phyloP scores from a whole-genome alignment of 2,113 vertebrate species.

The Gobio gobio region DNA sequence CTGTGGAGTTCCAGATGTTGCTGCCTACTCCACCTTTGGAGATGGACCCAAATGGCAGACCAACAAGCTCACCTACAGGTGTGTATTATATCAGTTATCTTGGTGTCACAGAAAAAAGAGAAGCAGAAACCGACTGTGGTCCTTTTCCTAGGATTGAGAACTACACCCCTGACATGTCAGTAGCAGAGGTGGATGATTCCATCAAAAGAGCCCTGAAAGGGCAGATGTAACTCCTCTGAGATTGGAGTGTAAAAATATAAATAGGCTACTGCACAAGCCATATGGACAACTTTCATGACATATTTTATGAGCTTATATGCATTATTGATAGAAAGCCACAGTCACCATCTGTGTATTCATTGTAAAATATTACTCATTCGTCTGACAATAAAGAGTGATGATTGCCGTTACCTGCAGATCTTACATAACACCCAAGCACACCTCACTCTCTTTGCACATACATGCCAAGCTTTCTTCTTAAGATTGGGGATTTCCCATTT shows the following conservation, averaged over 20 bases:
- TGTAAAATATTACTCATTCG: background rate
- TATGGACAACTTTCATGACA: background rate
- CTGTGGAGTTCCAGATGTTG: constrained; percentile 71
- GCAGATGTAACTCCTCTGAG: too few species aligned
- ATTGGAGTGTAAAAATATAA: too few species aligned
- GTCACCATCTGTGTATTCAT: background rate
- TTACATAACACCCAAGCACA: background rate
- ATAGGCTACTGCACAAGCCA: background rate
- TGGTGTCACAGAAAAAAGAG: too few species aligned
- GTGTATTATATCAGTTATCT: too few species aligned
- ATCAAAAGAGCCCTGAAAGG: too few species aligned
- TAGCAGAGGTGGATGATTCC: too few species aligned
- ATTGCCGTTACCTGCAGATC: background rate
- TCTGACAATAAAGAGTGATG: background rate
- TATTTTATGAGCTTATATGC: background rate
- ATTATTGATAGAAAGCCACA: background rate
- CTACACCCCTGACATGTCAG: too few species aligned
- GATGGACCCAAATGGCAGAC: too few species aligned
- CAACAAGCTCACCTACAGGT: too few species aligned
- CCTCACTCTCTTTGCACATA: background rate
- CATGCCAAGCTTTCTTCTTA: background rate
- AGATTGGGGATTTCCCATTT: background rate
- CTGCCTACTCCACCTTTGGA: too few species aligned
- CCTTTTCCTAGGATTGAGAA: too few species aligned
- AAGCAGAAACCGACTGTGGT: too few species aligned